Base-by-base conservation (phyloP, 1,140 invertebrate genomes). In the Euwallacea similis region DNA sequence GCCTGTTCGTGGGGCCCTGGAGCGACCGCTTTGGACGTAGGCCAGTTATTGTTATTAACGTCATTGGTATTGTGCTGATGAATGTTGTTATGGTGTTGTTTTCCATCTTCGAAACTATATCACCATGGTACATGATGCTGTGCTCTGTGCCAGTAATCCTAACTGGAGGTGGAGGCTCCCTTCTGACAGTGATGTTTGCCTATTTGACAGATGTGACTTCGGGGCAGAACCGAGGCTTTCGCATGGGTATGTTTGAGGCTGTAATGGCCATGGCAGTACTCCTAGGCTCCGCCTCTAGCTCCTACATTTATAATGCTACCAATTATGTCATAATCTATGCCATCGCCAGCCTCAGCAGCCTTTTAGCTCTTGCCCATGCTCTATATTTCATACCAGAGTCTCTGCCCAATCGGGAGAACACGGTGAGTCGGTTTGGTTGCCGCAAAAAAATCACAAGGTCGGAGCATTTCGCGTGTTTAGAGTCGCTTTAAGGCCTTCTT, bases 11-110 rank as follows among this genome's bases (percentile, higher is more conserved):
- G 33, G 90, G 90, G 41, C 86, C 89, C 3, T 91, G 90, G 90
- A 91, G 89, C 69, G 90, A 91, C 77, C 85, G 83, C 50, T 85
- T 90, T 81, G 90, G 90, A 54, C 84, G 90, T 9, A 91, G 89
- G 77, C 88, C 89, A 7, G 76, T 91, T 59, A 76, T 92, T 13
- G 76, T 90, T 8, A 74, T 82, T 0, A 62, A 44, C 13, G 47
- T 69, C 13, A 46, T 69, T 16, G 71, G 71, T 69, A 44, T 7
- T 21, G 54, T 59, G n/a, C 11, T 72, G 10, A 58, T 59, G 47
- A 75, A 65, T 54, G 15, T 73, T 13, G 42, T 76, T 3, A 60
- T 75, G 66, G 55, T 66, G 9, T 13, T 73, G 10, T 73, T 75
- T 13, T 67, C 74, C n/a, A 46, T 59, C 54, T 16, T 78, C 13